These are phyloP conservation scores for Rhizomys pruinosus DNA, from an alignment of 2,113 vertebrate genomes.

Conservation along the genomic window DNA sequence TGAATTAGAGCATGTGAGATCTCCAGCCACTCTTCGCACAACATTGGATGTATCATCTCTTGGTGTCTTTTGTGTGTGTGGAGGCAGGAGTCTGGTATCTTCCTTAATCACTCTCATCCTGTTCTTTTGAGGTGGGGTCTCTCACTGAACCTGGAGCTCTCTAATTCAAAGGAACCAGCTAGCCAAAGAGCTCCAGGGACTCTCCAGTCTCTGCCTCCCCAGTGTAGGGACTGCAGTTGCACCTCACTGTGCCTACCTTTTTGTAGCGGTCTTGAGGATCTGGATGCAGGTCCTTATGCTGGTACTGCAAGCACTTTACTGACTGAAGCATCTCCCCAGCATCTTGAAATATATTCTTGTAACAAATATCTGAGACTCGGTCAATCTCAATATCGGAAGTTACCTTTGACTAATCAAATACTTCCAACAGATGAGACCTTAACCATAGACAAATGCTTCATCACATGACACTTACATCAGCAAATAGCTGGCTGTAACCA, in stretches of 20 bases:
- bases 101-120: not conserved
- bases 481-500: not conserved
- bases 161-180: too few relatives aligned
- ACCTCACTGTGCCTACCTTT: not conserved
- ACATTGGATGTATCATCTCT: not conserved
- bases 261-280: not conserved
- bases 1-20: not conserved
- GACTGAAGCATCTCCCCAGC: not conserved
- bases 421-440: not conserved
- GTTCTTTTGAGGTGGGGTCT: not conserved
- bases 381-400: not conserved
- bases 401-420: not conserved
- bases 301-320: not conserved
- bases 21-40: not conserved
- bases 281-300: not conserved
- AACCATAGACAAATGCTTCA: not conserved
- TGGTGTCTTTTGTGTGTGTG: not conserved
- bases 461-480: not conserved
- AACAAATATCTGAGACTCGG: not conserved
- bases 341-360: not conserved
- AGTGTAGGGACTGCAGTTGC: not conserved
- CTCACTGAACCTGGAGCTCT: not conserved
- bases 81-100: not conserved
- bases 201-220: not conserved
- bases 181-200: not conserved